A percentile compares a stretch with the other conserved stretches of the same genome.
Evolutionary conservation across 1,140 invertebrate species (phyloP).

Genomic region (Protaetia brevitarsis): DNA sequence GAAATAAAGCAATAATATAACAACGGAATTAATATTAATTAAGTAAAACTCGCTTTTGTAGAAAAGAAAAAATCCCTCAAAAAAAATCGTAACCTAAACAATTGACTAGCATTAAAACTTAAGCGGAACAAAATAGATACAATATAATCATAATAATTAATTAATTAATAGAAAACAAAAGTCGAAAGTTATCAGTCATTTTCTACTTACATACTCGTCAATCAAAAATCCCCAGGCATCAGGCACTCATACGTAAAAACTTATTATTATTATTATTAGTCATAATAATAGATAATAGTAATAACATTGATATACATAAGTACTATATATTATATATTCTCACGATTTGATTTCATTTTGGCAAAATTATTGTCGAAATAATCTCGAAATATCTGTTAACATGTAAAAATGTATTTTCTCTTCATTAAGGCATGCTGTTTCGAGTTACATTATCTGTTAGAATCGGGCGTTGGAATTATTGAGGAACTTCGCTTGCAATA

Average conservation of each 20-base stretch:
- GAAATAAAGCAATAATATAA: too few species aligned
- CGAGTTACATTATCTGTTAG: constrained; percentile 7
- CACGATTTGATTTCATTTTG: constrained; percentile 2
- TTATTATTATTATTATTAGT: background rate
- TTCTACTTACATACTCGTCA: background rate
- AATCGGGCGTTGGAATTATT: too few species aligned
- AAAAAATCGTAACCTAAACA: background rate
- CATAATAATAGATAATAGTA: background rate
- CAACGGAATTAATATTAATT: constrained; percentile 1
- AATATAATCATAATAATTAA: background rate
- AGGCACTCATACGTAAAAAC: background rate
- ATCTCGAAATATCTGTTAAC: background rate
- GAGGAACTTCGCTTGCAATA: too few species aligned
- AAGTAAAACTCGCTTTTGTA: background rate
- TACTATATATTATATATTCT: background rate
- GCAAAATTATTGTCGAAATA: constrained; percentile 11
- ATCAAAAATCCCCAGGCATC: background rate
- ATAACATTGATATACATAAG: constrained; percentile 18
- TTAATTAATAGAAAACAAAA: background rate
- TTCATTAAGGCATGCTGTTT: background rate
- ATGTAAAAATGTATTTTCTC: background rate
- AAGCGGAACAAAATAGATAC: background rate
- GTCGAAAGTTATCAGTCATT: constrained; percentile 10
- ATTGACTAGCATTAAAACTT: constrained; percentile 17
- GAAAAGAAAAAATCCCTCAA: background rate